Evolutionary conservation across 2,113 vertebrate species (phyloP), one percentile per base, ranked within the genome.

Genomic region (Alethe diademata): DNA sequence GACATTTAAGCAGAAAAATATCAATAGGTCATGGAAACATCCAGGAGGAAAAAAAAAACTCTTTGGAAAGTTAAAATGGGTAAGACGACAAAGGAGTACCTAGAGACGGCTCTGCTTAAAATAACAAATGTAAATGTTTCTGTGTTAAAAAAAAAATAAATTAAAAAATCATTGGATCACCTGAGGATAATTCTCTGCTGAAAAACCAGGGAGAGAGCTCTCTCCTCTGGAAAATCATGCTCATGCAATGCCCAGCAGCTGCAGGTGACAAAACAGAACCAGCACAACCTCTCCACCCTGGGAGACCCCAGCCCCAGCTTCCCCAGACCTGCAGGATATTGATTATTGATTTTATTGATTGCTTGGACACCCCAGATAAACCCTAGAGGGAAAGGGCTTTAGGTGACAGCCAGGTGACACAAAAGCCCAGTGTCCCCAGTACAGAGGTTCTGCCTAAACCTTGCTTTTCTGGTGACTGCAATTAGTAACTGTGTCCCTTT

Each of bases 391-490:
- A 51, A n/a, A 58, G 33, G 54, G 20, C 4, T 26, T 42, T 3
- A 3, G 78, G 6, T 28, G 8, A 33, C 19, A 25, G 3, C 14
- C 36, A 4, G 11, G 2, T 2, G n/a, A 25, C 43, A 56, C 65
- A n/a, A n/a, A 31, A 86, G 14, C 31, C 42, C 50, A 8, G 4
- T 0, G n/a, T 11, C 56, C 81, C 23, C 65, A 14, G 31, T 1
- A 17, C 23, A 50, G 81, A 33, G 42, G 28, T 18, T 35, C 62
- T 85, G 62, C 60, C 65, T 7, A 7, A 48, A 20, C 29, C 50
- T 20, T 16, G 4, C 50, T 3, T 2, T 23, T 1, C 7, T 29
- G 16, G 3, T 10, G 64, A 2, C 0, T 40, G n/a, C 6, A 25
- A 67, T 57, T 4, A 58, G n/a, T 13, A 51, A 42, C n/a, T 14